These are phyloP conservation scores for Acanthopleura granulata DNA, from an alignment of 2,888 invertebrate species.

Conservation along the genomic window DNA sequence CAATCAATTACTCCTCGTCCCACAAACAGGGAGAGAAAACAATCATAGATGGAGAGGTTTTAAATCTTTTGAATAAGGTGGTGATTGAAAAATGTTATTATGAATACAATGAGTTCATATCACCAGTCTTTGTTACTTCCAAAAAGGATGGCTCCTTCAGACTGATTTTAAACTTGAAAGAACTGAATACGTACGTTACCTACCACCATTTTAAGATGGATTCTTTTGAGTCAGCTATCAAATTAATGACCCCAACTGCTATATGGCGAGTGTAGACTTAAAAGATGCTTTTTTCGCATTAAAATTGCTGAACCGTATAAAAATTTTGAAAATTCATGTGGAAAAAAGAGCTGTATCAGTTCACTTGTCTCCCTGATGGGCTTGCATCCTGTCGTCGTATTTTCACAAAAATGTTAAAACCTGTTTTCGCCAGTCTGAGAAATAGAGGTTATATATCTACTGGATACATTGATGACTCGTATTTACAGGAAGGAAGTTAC, in stretches of 20 bases:
- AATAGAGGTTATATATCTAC: conserved; percentile 21
- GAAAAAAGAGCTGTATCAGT: conserved; percentile 26
- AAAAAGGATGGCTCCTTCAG: too few relatives aligned
- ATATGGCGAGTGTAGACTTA: conserved; percentile 27
- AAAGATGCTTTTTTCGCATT: conserved; percentile 32
- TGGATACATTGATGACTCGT: conserved; percentile 34
- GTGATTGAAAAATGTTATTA: too few relatives aligned
- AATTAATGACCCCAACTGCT: not conserved
- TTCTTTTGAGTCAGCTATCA: too few relatives aligned
- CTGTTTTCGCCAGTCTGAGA: conserved; percentile 30
- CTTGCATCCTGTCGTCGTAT: conserved; percentile 26
- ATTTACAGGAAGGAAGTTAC: conserved; percentile 15
- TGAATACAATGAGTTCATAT: too few relatives aligned
- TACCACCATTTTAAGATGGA: too few relatives aligned
- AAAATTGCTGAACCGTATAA: conserved; percentile 23
- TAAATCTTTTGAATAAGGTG: too few relatives aligned
- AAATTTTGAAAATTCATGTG: conserved; percentile 31
- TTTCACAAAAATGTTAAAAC: conserved; percentile 33
- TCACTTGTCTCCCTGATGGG: conserved; percentile 30
- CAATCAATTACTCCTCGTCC: too few relatives aligned
- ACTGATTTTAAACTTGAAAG: too few relatives aligned
- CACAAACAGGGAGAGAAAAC: too few relatives aligned
- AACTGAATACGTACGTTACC: too few relatives aligned
- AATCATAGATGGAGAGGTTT: too few relatives aligned
- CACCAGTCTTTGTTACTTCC: too few relatives aligned